These are phyloP conservation scores for Ecdyonurus torrentis DNA, from an alignment of 2,888 invertebrate species.

Conservation along the genomic window DNA sequence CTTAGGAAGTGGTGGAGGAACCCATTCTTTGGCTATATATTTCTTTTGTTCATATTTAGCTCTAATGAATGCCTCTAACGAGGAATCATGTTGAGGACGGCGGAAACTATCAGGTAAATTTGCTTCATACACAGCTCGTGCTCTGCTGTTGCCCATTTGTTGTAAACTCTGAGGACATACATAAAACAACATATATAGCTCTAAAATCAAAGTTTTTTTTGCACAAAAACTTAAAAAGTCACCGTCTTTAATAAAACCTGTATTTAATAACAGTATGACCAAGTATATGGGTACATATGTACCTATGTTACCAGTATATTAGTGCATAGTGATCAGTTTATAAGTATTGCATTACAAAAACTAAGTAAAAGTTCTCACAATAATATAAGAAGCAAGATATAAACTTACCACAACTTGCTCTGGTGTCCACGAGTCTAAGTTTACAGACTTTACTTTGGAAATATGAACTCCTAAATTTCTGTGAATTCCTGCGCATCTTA, in stretches of 20 bases:
- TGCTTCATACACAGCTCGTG: constrained; percentile 93
- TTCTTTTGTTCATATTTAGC: constrained; percentile 98
- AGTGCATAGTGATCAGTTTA: too few relatives aligned
- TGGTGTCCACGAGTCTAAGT: constrained; percentile 95
- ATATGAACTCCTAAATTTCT: constrained; percentile 97
- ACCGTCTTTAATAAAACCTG: too few relatives aligned
- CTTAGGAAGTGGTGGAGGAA: constrained; percentile 70
- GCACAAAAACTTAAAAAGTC: too few relatives aligned
- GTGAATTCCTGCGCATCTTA: constrained; percentile 97
- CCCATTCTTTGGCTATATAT: constrained; percentile 97
- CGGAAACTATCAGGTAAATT: constrained; percentile 90
- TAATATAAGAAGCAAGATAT: too few relatives aligned
- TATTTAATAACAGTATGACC: too few relatives aligned
- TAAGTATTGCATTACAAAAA: background rate
- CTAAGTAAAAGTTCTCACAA: background rate
- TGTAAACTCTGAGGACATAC: constrained; percentile 51
- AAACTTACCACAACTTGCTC: constrained; percentile 76
- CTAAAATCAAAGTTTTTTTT: too few relatives aligned
- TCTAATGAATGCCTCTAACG: constrained; percentile 88
- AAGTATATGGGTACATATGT: too few relatives aligned
- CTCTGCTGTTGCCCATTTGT: constrained; percentile 96
- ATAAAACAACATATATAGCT: too few relatives aligned
- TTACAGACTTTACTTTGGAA: constrained; percentile 96
- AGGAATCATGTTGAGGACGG: constrained; percentile 85
- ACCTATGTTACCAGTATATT: too few relatives aligned